phyloP scores from a whole-genome alignment of 2,797 vertebrate species.

The Lindbergichthys nudifrons region DNA sequence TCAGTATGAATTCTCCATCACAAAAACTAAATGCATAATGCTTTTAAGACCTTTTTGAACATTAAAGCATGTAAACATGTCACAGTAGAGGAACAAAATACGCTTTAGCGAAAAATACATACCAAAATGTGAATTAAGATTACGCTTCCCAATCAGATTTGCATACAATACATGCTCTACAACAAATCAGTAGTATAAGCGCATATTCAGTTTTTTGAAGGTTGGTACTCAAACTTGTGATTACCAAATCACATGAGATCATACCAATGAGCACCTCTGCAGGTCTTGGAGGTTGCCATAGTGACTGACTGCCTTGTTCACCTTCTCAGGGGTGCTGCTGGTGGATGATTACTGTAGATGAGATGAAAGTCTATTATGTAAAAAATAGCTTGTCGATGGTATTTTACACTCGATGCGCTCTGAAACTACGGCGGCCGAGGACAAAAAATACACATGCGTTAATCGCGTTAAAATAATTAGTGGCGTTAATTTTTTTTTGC shows the following conservation, averaged over 20 bases:
- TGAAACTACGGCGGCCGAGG: too few relatives aligned
- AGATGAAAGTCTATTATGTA: slow-evolving; percentile 36
- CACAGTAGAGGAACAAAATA: too few relatives aligned
- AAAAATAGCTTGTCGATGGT: too few relatives aligned
- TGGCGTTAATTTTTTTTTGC: too few relatives aligned
- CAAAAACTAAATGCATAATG: too few relatives aligned
- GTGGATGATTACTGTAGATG: slow-evolving; percentile 40
- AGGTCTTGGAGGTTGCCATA: slow-evolving; percentile 46
- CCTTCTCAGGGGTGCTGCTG: slow-evolving; percentile 29
- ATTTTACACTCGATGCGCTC: too few relatives aligned
- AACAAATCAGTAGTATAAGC: background rate
- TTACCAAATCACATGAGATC: background rate
- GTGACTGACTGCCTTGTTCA: slow-evolving; percentile 49
- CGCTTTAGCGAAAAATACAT: too few relatives aligned
- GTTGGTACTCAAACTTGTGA: slow-evolving; percentile 10
- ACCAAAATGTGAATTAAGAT: background rate
- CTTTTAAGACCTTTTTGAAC: too few relatives aligned
- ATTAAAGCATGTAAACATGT: too few relatives aligned
- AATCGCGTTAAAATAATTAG: too few relatives aligned
- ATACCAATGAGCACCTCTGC: slow-evolving; percentile 6
- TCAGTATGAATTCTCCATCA: too few relatives aligned
- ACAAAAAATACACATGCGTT: too few relatives aligned
- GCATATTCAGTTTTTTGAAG: background rate
- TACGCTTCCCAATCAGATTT: background rate
- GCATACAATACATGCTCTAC: background rate